Evolutionary conservation across 2,113 vertebrate genomes (phyloP).

Genomic region (Elephantulus edwardii): DNA sequence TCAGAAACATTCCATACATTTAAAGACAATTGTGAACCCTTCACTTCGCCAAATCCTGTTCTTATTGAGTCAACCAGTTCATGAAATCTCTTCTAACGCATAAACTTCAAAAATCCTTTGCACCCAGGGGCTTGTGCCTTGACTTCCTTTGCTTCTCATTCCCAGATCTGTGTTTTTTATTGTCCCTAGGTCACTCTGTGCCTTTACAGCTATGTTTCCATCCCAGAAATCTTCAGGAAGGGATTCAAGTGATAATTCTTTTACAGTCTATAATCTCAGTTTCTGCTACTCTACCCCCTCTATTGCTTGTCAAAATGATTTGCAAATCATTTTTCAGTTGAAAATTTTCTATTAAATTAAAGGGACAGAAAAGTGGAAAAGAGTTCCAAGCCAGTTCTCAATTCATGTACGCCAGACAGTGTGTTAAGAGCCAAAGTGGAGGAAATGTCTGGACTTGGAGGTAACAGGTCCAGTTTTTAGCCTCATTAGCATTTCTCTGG

Average conservation of each 20-base stretch:
- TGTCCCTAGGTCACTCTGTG: not conserved
- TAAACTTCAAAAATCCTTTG: not conserved
- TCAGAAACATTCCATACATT: too few relatives aligned
- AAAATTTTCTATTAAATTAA: not conserved
- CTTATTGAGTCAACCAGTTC: not conserved
- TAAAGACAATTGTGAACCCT: not conserved
- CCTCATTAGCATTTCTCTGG: not conserved
- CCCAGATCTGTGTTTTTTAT: not conserved
- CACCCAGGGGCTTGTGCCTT: not conserved
- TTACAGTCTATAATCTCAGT: not conserved
- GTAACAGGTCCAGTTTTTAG: not conserved
- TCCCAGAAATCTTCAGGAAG: not conserved
- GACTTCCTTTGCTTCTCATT: not conserved
- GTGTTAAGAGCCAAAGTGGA: not conserved
- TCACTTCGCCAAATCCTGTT: not conserved
- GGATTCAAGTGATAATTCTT: not conserved
- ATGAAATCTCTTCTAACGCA: constrained; percentile 2
- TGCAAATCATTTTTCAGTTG: constrained; percentile 8
- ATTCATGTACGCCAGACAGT: not conserved
- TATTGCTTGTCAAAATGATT: not conserved
- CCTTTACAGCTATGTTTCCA: not conserved
- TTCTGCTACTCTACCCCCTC: not conserved
- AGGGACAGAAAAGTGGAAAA: not conserved
- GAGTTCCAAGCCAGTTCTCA: constrained; percentile 18
- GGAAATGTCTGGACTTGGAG: not conserved